Evolutionary conservation across 2,797 vertebrate genomes (phyloP).

Genomic region (Chrosomus eos): DNA sequence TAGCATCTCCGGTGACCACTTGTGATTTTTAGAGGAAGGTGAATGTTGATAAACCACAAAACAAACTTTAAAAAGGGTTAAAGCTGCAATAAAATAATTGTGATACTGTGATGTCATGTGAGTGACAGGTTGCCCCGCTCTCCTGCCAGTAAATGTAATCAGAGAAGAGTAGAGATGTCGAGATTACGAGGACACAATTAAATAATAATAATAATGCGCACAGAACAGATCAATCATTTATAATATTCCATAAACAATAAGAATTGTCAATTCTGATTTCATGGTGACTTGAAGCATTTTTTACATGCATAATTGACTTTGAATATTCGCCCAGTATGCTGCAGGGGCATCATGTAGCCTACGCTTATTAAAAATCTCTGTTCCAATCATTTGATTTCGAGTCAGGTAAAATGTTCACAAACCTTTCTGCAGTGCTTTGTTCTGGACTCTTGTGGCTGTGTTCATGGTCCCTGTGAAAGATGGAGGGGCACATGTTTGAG

Average conservation of each 20-base stretch:
- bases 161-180: no score
- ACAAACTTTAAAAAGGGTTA: neutral
- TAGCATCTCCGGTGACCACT: neutral
- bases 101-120: no score
- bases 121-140: no score
- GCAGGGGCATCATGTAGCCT: slow-evolving; percentile 14
- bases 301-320: neutral
- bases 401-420: slow-evolving; percentile 40
- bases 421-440: slow-evolving; percentile 32
- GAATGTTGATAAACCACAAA: neutral
- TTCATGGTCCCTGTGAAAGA: slow-evolving; percentile 34
- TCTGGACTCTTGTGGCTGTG: slow-evolving; percentile 32
- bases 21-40: neutral
- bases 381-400: slow-evolving; percentile 18
- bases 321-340: slow-evolving; percentile 3
- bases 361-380: slow-evolving; percentile 13
- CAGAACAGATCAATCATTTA: no score
- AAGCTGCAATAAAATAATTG: neutral
- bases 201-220: no score
- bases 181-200: no score
- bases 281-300: neutral
- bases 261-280: neutral
- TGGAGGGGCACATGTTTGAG: slow-evolving; percentile 27
- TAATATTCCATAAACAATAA: neutral
- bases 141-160: no score